A percentile compares a stretch with the other conserved stretches of the same genome.
These are phyloP conservation scores for Spermophilus dauricus DNA, from an alignment of 2,113 vertebrate genomes.

Conservation along the genomic window DNA sequence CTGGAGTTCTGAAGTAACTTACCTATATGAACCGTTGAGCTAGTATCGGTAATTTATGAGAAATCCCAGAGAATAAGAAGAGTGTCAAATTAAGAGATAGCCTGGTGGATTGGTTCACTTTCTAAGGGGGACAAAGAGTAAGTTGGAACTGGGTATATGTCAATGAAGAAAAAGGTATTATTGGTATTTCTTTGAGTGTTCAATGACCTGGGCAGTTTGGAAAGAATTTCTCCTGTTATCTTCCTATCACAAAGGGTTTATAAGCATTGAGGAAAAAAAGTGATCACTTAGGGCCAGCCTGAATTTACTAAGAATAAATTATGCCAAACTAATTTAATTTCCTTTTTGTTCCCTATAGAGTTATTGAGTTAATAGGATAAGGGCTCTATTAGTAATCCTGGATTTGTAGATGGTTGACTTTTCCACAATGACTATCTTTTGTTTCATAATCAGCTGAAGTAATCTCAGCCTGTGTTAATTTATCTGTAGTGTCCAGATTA, in stretches of 20 bases:
- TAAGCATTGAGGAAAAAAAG: slow-evolving; percentile 33
- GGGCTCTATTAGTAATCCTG: slow-evolving; percentile 37
- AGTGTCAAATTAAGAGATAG: neutral
- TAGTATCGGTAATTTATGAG: neutral
- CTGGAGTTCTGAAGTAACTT: neutral
- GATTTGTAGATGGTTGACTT: slow-evolving; percentile 49
- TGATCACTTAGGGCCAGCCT: slow-evolving; percentile 26
- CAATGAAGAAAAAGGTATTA: neutral
- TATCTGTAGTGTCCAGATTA: neutral
- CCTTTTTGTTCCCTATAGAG: slow-evolving; percentile 64
- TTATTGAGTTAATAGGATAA: slow-evolving; percentile 69
- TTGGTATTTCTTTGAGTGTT: slow-evolving; percentile 29
- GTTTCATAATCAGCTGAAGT: slow-evolving; percentile 55
- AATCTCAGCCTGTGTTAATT: slow-evolving; percentile 7
- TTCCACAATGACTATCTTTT: slow-evolving; percentile 29
- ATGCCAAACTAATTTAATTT: slow-evolving; percentile 73
- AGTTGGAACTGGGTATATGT: neutral
- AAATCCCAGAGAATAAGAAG: neutral
- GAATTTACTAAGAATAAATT: slow-evolving; percentile 73
- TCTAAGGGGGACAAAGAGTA: neutral
- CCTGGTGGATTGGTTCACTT: neutral
- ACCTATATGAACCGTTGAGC: neutral
- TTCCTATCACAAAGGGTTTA: neutral
- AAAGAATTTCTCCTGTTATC: slow-evolving; percentile 17
- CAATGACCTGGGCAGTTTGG: neutral